Evolutionary conservation across 1,140 invertebrate species (phyloP).

Genomic region (Brachystomella parvula): DNA sequence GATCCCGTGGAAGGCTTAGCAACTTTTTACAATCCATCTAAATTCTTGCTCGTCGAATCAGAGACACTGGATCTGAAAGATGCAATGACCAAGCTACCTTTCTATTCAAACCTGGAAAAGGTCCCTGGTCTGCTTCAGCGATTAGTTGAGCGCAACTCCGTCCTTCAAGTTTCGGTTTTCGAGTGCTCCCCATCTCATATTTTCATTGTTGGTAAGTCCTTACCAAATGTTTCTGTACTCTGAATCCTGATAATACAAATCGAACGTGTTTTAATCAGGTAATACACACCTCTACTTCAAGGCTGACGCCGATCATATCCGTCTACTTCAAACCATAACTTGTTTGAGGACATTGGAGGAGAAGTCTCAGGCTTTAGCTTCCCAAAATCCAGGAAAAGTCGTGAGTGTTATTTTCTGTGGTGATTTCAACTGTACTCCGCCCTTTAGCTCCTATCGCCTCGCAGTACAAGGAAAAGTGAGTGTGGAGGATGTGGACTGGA

Average conservation of each 20-base stretch:
- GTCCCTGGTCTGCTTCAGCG: slow-evolving; percentile 48
- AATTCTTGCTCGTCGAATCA: slow-evolving; percentile 43
- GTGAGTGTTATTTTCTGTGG: slow-evolving; percentile 66
- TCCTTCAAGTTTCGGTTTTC: slow-evolving; percentile 41
- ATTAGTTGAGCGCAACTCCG: slow-evolving; percentile 52
- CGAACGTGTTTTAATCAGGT: slow-evolving; percentile 46
- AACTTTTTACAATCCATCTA: slow-evolving; percentile 57
- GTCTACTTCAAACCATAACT: slow-evolving; percentile 56
- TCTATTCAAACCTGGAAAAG: slow-evolving; percentile 52
- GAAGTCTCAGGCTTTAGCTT: neutral
- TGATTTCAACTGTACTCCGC: slow-evolving; percentile 79
- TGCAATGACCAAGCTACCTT: slow-evolving; percentile 45
- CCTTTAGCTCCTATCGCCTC: slow-evolving; percentile 66
- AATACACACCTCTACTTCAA: slow-evolving; percentile 92
- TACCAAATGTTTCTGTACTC: neutral
- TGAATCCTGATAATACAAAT: no score
- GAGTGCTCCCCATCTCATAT: neutral
- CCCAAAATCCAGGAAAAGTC: slow-evolving; percentile 46
- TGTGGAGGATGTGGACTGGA: slow-evolving; percentile 60
- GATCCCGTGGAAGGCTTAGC: slow-evolving; percentile 65
- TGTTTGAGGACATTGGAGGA: slow-evolving; percentile 41
- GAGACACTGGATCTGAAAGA: slow-evolving; percentile 52
- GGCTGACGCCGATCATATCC: slow-evolving; percentile 75
- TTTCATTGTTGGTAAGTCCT: slow-evolving; percentile 27
- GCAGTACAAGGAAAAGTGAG: slow-evolving; percentile 58